A percentile compares a stretch with the other conserved stretches of the same genome.
These are phyloP conservation scores for Hydriomena furcata DNA, from an alignment of 2,888 invertebrate species.

Conservation along the genomic window DNA sequence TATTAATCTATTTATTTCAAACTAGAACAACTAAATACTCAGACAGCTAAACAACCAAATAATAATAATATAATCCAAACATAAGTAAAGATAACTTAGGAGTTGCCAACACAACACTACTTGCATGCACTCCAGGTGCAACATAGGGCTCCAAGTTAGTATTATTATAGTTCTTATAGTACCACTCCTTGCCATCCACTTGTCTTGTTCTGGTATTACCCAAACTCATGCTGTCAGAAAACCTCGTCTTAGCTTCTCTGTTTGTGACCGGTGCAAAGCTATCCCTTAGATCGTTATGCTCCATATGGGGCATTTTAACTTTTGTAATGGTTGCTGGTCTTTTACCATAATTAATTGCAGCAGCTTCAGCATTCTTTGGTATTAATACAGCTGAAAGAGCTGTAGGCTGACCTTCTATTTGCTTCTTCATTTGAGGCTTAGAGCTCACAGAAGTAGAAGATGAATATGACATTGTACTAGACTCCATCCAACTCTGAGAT, in stretches of 20 bases:
- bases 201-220: slow-evolving; percentile 72
- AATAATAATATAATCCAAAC: slow-evolving; percentile 14
- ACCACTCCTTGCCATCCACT: slow-evolving; percentile 89
- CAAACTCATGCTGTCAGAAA: slow-evolving; percentile 61
- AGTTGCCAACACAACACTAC: slow-evolving; percentile 21
- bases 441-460: slow-evolving; percentile 51
- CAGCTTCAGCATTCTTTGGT: slow-evolving; percentile 77
- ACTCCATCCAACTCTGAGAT: slow-evolving; percentile 70
- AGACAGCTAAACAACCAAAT: slow-evolving; percentile 11
- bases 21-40: background rate
- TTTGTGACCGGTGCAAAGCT: slow-evolving; percentile 67
- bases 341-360: slow-evolving; percentile 56
- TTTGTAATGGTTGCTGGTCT: slow-evolving; percentile 75
- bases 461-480: slow-evolving; percentile 60
- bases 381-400: slow-evolving; percentile 85
- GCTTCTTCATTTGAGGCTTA: slow-evolving; percentile 61
- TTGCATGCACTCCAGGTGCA: slow-evolving; percentile 64
- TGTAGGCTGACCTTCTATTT: slow-evolving; percentile 66
- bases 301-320: slow-evolving; percentile 67
- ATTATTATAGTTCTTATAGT: slow-evolving; percentile 92
- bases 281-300: slow-evolving; percentile 59
- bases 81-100: slow-evolving; percentile 14
- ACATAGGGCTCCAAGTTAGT: slow-evolving; percentile 77
- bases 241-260: slow-evolving; percentile 71
- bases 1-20: slow-evolving; percentile 7